Percentiles rank a stretch among this genome's conserved stretches.
These are phyloP conservation scores for Drosophila stalkeri DNA, from an alignment of 2,888 invertebrate species.

Conservation along the genomic window DNA sequence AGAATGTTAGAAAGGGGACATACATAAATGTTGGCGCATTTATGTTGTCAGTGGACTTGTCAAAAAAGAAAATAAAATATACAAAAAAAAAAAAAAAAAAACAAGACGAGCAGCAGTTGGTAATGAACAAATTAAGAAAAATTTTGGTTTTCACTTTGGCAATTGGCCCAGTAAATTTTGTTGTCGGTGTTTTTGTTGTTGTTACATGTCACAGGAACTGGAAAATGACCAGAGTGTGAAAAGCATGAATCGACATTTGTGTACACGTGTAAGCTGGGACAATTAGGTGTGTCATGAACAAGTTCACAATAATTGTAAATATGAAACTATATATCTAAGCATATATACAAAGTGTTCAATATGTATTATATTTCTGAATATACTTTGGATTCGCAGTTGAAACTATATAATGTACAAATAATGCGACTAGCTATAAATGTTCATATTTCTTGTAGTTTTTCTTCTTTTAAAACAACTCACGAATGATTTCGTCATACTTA, in stretches of 20 bases:
- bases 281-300: slow-evolving; percentile 39
- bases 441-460: no score
- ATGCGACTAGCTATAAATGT: not conserved
- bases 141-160: slow-evolving; percentile 56
- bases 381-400: not conserved
- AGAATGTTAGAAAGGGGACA: slow-evolving; percentile 27
- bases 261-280: slow-evolving; percentile 9
- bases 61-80: slow-evolving; percentile 51
- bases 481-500: slow-evolving; percentile 2
- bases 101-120: slow-evolving; percentile 42
- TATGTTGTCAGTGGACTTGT: slow-evolving; percentile 72
- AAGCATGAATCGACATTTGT: not conserved
- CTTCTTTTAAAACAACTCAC: not conserved
- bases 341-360: not conserved
- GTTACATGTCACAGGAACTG: slow-evolving; percentile 27
- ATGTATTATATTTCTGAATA: not conserved
- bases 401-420: not conserved
- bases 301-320: not conserved
- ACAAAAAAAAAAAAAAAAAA: not conserved
- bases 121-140: slow-evolving; percentile 49
- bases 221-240: slow-evolving; percentile 14
- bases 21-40: slow-evolving; percentile 70
- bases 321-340: not conserved
- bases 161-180: slow-evolving; percentile 63
- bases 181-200: slow-evolving; percentile 18